Evolutionary conservation across 2,888 invertebrate genomes (phyloP).

Genomic region (Helicoverpa assulta): DNA sequence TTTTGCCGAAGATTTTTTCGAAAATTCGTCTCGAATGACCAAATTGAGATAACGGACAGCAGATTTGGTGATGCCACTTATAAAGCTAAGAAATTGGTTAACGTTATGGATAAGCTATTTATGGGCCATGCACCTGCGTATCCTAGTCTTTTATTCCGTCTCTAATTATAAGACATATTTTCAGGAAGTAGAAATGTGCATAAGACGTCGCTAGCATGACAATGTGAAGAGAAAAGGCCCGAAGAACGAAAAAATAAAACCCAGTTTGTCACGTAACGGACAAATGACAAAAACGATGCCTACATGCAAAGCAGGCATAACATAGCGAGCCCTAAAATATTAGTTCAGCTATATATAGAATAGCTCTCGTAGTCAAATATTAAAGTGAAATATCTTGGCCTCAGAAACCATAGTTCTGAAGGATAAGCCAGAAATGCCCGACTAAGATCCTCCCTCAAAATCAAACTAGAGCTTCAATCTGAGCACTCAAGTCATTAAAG

Average conservation of each 20-base stretch:
- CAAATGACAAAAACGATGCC: constrained; percentile 39
- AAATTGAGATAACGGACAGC: constrained; percentile 24
- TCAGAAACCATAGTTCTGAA: constrained; percentile 24
- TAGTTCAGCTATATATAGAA: constrained; percentile 21
- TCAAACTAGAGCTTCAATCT: constrained; percentile 47
- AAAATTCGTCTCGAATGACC: constrained; percentile 12
- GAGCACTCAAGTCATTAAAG: constrained; percentile 60
- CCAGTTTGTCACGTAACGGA: constrained; percentile 27
- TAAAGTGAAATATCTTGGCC: constrained; percentile 8
- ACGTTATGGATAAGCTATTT: too few relatives aligned
- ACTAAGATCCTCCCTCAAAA: constrained; percentile 24
- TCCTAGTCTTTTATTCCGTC: not conserved
- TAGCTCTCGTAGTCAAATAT: constrained; percentile 24
- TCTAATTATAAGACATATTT: not conserved
- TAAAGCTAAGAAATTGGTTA: not conserved
- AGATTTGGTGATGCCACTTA: constrained; percentile 3
- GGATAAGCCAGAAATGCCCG: constrained; percentile 33
- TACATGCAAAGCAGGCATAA: constrained; percentile 24
- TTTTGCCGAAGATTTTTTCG: constrained; percentile 25
- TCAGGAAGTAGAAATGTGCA: constrained; percentile 2
- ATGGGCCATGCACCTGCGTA: too few relatives aligned
- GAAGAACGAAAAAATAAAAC: constrained; percentile 24
- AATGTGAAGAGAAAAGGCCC: constrained; percentile 11
- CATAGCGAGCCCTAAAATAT: constrained; percentile 9
- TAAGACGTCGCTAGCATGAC: not conserved